These are phyloP conservation scores for Phrynocephalus forsythii DNA, from an alignment of 2,797 vertebrate genomes.

Conservation along the genomic window DNA sequence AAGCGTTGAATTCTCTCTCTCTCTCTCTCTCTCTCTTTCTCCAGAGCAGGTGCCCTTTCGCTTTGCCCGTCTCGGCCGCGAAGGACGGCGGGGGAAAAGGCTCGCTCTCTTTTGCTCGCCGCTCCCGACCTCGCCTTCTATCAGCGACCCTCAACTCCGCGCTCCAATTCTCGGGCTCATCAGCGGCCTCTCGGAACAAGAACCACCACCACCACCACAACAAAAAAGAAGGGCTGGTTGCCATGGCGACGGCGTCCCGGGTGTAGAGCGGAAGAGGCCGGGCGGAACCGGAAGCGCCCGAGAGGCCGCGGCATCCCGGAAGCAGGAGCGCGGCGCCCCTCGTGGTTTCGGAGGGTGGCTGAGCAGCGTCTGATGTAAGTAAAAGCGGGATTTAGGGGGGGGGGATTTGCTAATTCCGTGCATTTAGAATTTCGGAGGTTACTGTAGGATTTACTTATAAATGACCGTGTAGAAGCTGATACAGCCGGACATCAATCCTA, in stretches of 20 bases:
- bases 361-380: neutral
- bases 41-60: too few species aligned
- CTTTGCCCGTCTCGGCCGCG: neutral
- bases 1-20: too few species aligned
- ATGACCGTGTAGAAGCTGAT: too few species aligned
- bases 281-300: constrained; percentile 1
- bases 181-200: neutral
- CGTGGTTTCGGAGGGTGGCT: neutral
- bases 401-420: too few species aligned
- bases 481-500: too few species aligned
- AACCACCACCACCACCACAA: neutral
- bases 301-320: neutral
- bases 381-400: neutral
- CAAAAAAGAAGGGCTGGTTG: neutral
- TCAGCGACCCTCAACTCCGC: neutral
- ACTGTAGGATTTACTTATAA: neutral
- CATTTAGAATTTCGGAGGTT: too few species aligned
- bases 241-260: constrained; percentile 39
- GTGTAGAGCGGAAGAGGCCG: neutral
- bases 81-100: neutral
- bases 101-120: neutral
- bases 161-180: neutral
- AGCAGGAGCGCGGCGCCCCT: neutral
- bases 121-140: too few species aligned
- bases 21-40: too few species aligned